Evolutionary conservation across 2,797 vertebrate genomes (phyloP).

Genomic region (Thamnophis elegans): DNA sequence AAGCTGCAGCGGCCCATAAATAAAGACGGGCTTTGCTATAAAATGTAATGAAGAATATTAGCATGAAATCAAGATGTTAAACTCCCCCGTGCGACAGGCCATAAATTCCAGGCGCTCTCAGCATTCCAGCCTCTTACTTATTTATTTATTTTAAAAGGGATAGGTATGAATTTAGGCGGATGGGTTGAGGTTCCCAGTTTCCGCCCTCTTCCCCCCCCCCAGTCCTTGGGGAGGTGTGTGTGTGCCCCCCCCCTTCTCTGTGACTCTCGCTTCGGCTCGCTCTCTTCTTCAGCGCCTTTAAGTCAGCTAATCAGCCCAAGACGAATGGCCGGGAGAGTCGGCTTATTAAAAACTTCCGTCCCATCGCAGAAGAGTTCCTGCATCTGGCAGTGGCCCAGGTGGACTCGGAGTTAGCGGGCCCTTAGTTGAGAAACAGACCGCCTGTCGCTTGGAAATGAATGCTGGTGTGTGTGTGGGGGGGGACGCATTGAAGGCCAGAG

Average conservation of each 20-base stretch:
- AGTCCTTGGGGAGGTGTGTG: neutral
- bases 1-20: neutral
- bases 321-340: neutral
- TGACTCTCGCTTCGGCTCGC: no score
- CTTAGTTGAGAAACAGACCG: neutral
- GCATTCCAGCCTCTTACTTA: constrained; percentile 8
- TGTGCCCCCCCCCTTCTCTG: neutral
- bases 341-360: neutral
- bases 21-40: constrained; percentile 29
- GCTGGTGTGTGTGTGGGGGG: no score
- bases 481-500: no score
- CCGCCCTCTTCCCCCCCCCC: rapidly evolving
- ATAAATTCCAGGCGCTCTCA: constrained; percentile 37
- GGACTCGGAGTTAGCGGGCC: neutral
- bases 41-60: constrained; percentile 51
- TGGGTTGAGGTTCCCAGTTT: neutral
- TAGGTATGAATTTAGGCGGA: neutral
- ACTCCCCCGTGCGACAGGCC: constrained; percentile 40
- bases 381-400: neutral
- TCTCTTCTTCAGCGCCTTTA: neutral
- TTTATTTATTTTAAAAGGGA: neutral
- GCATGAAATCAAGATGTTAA: constrained; percentile 58
- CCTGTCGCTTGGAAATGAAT: no score
- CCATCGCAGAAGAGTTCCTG: neutral
- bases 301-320: neutral